Base-by-base conservation (phyloP, 2,113 vertebrate genomes). In the Euleptes europaea region DNA sequence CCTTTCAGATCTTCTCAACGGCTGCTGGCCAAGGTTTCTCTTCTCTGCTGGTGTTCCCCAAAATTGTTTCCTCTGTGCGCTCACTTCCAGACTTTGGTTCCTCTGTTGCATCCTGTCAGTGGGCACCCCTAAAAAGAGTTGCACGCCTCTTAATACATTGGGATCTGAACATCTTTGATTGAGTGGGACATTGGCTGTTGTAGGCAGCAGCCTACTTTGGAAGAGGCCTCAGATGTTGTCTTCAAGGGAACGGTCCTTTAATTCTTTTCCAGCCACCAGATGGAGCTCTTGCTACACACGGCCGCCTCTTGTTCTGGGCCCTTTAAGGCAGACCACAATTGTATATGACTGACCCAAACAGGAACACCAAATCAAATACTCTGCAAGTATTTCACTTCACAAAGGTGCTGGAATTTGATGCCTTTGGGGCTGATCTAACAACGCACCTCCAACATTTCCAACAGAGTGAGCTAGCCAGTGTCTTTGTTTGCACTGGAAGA, bases 201-300 rank as follows among this genome's bases (percentile, higher is more conserved):
- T 11, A 54, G n/a, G 10, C 47, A 33, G n/a, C n/a, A 3, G 70
- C 9, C 19, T 44, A 13, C 49, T n/a, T 47, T 44, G n/a, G 28
- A 12, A 28, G 40, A 11, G 4, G 23, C 12, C 2, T 14, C 38
- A 10, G 15, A n/a, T n/a, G n/a, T n/a, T n/a, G 12, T 5, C 5
- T 40, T 63, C 57, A 79, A n/a, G 38, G 42, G 8, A 7, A 10
- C 40, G 3, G 31, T 19, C 28, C 6, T 40, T 38, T 14, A 35
- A 80, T 49, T 49, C 31, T 19, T 21, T 35, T 35, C 38, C 6
- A 23, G 31, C 78, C 6, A 9, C 38, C 76, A 38, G 38, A 31
- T 40, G 82, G 70, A 35, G n/a, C 0, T 0, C 0, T 0, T 0
- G 3, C 1, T 15, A 33, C 19, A 40, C 14, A 13, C 19, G 23